A percentile compares a stretch with the other conserved stretches of the same genome.
These are phyloP conservation scores for Mythimna loreyi DNA, from an alignment of 2,888 invertebrate species.

Conservation along the genomic window DNA sequence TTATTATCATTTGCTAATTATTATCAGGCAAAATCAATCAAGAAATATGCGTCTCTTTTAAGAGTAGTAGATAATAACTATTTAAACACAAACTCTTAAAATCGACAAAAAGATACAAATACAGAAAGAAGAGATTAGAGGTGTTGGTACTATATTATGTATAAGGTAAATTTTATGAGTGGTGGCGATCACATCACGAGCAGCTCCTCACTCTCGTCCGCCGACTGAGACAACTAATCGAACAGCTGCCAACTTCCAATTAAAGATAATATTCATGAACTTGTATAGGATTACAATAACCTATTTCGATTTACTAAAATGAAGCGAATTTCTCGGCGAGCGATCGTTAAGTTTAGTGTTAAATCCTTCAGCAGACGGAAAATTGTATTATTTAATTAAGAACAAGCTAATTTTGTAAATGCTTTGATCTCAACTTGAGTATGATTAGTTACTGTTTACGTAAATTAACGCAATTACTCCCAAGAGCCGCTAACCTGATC, in stretches of 20 bases:
- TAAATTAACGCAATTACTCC: slow-evolving; percentile 10
- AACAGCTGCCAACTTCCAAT: slow-evolving; percentile 12
- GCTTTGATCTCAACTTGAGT: slow-evolving; percentile 20
- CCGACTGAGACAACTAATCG: not conserved
- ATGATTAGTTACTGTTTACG: slow-evolving; percentile 27
- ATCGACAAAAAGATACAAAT: too few relatives aligned
- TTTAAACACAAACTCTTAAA: too few relatives aligned
- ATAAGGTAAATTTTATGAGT: too few relatives aligned
- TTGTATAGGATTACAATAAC: slow-evolving; percentile 9
- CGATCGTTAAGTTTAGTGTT: slow-evolving; percentile 3
- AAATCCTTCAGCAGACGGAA: slow-evolving; percentile 5
- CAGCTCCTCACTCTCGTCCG: not conserved
- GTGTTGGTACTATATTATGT: too few relatives aligned
- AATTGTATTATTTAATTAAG: slow-evolving; percentile 35
- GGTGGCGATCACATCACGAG: not conserved
- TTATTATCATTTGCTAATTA: too few relatives aligned
- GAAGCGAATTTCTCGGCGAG: slow-evolving; percentile 7
- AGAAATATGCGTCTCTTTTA: not conserved
- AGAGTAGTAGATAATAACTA: too few relatives aligned
- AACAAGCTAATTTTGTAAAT: slow-evolving; percentile 18
- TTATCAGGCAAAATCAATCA: not conserved
- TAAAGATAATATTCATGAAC: slow-evolving; percentile 23
- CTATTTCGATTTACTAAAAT: slow-evolving; percentile 10
- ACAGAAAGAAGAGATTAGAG: too few relatives aligned
- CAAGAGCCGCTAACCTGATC: not conserved